Evolutionary conservation across 2,888 invertebrate genomes (phyloP), one percentile per base, ranked within the genome.

Genomic region (Ormia ochracea): DNA sequence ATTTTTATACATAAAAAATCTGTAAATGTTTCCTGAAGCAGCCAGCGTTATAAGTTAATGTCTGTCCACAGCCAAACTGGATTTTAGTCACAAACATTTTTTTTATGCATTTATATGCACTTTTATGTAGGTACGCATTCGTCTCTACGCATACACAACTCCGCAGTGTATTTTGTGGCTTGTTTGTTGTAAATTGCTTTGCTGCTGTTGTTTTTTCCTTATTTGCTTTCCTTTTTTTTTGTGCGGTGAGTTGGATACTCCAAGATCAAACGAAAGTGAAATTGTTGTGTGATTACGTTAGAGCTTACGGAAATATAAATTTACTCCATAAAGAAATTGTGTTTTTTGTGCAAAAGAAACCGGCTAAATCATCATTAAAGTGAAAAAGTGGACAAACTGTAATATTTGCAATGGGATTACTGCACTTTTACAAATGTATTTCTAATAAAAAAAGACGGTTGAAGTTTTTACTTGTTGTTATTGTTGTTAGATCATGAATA

Each of bases 231-330:
- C 14, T 6, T 63, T 54, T 33, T 17, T 36, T 3, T 31, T n/a
- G 14, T 36, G 12, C 38, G 14, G 12, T 70, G 36, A 38, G 3
- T 63, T 43, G 45, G 72, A 21, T 66, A 31, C 76, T 80, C 76
- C 79, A 80, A 80, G 79, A 76, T 72, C 79, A 80, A 80, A 80
- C 72, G 79, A 80, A 80, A 80, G 79, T 75, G 79, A 80, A 80
- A 80, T 50, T 80, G 41, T 63, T 74, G 10, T 56, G 36, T 54
- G 69, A 78, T 75, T 70, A 72, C 78, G 72, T 48, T 59, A 48
- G 38, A 45, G 58, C 43, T 59, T 28, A 61, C 52, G 78, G 69
- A 70, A 70, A 65, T 61, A 50, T 5, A 36, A 28, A 33, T 52
- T 31, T 5, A 38, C 26, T 33, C 17, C 6, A 23, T 21, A 41